Conservation (phyloP, 2,888 invertebrate species). For the Chalcis sispes region DNA sequence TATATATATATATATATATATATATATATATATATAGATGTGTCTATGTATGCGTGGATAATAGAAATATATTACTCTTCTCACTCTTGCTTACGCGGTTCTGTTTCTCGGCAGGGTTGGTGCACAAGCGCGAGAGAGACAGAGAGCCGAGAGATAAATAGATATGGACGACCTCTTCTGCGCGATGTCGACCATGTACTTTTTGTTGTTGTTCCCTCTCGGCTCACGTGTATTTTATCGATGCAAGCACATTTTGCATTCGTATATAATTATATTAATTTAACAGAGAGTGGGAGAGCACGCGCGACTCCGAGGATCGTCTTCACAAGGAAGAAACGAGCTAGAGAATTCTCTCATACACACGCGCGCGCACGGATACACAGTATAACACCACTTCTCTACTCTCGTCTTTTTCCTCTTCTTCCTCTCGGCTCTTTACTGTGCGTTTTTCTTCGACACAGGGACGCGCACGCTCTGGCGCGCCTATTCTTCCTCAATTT, state of each 20-base stretch:
- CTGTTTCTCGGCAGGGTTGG: not conserved
- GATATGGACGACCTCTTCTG: constrained; percentile 51
- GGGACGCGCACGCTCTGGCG: not conserved
- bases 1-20: too few species aligned
- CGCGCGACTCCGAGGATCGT: not conserved
- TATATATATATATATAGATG: not conserved
- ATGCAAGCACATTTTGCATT: too few species aligned
- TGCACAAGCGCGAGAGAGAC: constrained; percentile 5
- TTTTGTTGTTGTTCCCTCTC: not conserved
- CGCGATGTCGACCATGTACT: constrained; percentile 19
- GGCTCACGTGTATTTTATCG: not conserved
- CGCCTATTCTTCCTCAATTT: not conserved
- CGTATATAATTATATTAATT: too few species aligned
- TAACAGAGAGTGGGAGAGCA: not conserved
- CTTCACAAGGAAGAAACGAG: too few species aligned
- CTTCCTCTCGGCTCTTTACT: not conserved
- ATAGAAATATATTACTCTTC: too few species aligned
- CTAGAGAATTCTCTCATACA: too few species aligned
- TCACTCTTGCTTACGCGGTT: not conserved
- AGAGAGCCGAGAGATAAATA: constrained; percentile 31
- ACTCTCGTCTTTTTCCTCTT: too few species aligned
- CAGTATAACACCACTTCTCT: too few species aligned
- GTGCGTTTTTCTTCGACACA: too few species aligned
- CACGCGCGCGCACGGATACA: not conserved
- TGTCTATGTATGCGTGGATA: too few species aligned